These are phyloP conservation scores for Caenorhabditis virilis DNA, from an alignment of 2,888 invertebrate species.

Conservation along the genomic window DNA sequence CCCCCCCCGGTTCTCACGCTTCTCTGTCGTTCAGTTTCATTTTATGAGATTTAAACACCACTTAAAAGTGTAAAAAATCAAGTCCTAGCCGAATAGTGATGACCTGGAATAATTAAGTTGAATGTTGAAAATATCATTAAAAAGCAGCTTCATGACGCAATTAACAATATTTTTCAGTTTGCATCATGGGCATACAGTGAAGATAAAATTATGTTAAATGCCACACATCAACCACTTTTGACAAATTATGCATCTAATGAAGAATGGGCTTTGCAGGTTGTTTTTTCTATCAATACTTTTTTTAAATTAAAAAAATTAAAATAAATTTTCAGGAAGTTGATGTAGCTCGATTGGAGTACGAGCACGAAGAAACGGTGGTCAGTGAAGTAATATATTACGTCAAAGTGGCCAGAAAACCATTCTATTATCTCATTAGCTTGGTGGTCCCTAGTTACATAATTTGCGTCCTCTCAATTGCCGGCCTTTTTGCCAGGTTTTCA, in stretches of 20 bases:
- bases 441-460: constrained; percentile 61
- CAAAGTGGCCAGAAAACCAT: constrained; percentile 53
- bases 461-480: constrained; percentile 56
- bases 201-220: constrained; percentile 52
- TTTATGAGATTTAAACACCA: too few species aligned
- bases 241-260: constrained; percentile 56
- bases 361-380: constrained; percentile 53
- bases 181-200: constrained; percentile 62
- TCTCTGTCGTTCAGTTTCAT: too few species aligned
- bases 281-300: neutral
- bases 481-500: constrained; percentile 59
- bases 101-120: too few species aligned
- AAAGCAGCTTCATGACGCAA: neutral
- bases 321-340: constrained; percentile 44
- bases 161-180: constrained; percentile 51
- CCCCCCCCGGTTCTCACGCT: too few species aligned
- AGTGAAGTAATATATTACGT: constrained; percentile 51
- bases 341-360: constrained; percentile 44
- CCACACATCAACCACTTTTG: constrained; percentile 46
- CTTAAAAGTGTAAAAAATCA: too few species aligned
- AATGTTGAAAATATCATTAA: too few species aligned
- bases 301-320: constrained; percentile 1
- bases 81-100: too few species aligned
- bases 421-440: constrained; percentile 56
- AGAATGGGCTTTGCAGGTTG: constrained; percentile 61